phyloP scores from a whole-genome alignment of 2,797 vertebrate species.

The Pelobates cultripes region DNA sequence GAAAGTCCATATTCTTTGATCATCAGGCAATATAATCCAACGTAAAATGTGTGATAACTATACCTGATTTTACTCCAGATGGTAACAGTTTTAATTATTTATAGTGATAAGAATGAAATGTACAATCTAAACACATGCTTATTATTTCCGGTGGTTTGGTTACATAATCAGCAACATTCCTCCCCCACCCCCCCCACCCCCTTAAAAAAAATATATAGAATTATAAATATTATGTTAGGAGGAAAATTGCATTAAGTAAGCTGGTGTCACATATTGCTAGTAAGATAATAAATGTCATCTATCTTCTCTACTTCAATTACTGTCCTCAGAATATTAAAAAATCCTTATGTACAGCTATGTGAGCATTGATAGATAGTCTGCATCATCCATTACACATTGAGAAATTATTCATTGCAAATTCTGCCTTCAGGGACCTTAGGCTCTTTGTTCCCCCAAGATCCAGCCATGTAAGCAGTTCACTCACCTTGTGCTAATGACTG shows the following conservation, averaged over 20 bases:
- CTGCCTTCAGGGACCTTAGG: background rate
- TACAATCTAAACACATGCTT: background rate
- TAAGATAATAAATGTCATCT: constrained; percentile 2
- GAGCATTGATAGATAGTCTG: constrained; percentile 3
- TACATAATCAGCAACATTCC: background rate
- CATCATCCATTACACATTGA: background rate
- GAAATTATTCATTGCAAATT: background rate
- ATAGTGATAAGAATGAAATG: background rate
- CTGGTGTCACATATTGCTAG: background rate
- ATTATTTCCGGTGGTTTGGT: background rate
- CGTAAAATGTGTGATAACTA: no score
- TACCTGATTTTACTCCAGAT: no score
- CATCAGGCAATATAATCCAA: no score
- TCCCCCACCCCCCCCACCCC: no score
- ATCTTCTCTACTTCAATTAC: constrained; percentile 10
- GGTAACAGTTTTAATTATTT: no score
- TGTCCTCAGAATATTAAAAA: background rate
- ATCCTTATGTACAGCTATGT: background rate
- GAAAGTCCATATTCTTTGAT: no score
- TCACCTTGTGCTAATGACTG: background rate
- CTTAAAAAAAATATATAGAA: background rate
- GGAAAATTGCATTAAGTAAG: background rate
- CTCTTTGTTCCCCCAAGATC: background rate
- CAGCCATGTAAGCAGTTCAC: background rate
- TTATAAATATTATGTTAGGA: constrained; percentile 9